These are phyloP conservation scores for Leptocoma aspasia DNA, from an alignment of 2,113 vertebrate species.

Conservation along the genomic window DNA sequence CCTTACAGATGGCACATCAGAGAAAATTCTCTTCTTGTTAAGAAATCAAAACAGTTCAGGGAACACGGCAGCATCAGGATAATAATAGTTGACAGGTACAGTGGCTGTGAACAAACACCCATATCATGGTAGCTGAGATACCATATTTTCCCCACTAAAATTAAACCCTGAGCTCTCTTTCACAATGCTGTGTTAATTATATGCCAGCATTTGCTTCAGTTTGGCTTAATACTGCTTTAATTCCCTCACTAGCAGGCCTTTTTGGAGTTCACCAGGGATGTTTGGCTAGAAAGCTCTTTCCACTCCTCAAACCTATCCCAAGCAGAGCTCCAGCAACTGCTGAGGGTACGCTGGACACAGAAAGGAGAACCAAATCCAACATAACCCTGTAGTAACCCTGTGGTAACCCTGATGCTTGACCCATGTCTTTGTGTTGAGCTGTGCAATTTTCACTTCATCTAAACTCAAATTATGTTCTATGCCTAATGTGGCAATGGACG, in stretches of 20 bases:
- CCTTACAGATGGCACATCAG: slow-evolving; percentile 61
- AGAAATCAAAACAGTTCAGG: slow-evolving; percentile 55
- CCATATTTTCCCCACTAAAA: slow-evolving; percentile 62
- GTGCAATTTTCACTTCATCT: not conserved
- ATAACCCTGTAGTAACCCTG: not conserved
- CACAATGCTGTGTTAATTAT: slow-evolving; percentile 36
- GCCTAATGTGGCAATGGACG: not conserved
- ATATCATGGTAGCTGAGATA: slow-evolving; percentile 54
- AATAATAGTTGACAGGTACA: slow-evolving; percentile 67
- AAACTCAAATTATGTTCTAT: not conserved
- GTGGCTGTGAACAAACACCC: slow-evolving; percentile 62
- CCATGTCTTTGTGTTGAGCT: not conserved
- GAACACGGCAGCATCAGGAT: slow-evolving; percentile 52
- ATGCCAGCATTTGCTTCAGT: not conserved
- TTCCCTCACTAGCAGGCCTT: not conserved
- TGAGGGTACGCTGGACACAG: not conserved
- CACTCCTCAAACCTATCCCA: not conserved
- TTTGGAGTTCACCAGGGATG: not conserved
- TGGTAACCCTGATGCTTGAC: not conserved
- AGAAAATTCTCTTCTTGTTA: slow-evolving; percentile 55
- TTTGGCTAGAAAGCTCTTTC: not conserved
- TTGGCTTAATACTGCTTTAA: not conserved
- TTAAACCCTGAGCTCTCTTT: slow-evolving; percentile 49
- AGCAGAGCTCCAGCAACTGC: not conserved
- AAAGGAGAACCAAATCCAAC: not conserved